A percentile compares a stretch with the other conserved stretches of the same genome.
Evolutionary conservation across 2,797 vertebrate species (phyloP).

Genomic region (Eutrigla gurnardus): DNA sequence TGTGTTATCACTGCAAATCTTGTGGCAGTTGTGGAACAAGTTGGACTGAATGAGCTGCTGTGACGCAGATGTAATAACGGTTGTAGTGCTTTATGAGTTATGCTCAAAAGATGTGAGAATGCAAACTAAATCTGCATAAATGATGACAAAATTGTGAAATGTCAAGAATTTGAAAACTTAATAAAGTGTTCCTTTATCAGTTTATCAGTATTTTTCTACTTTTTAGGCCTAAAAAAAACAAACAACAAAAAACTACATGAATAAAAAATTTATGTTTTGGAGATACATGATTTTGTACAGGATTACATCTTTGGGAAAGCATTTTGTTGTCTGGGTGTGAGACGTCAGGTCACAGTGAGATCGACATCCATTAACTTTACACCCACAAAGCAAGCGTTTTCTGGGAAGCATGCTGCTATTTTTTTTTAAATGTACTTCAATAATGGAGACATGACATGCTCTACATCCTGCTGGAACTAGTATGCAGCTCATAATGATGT

Average conservation of each 20-base stretch:
- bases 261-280: neutral
- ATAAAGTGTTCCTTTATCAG: neutral
- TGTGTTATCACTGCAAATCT: neutral
- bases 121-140: neutral
- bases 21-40: neutral
- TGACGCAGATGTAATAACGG: neutral
- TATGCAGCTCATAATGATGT: constrained; percentile 5
- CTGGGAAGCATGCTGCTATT: neutral
- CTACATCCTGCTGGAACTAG: neutral
- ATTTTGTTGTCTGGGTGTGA: too few species aligned
- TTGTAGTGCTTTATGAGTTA: neutral
- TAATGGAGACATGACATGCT: neutral
- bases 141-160: too few species aligned
- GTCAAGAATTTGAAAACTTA: too few species aligned
- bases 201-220: neutral
- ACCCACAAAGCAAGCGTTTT: neutral
- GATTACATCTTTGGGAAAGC: too few species aligned
- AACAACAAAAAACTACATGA: neutral
- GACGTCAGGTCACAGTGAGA: too few species aligned
- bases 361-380: neutral
- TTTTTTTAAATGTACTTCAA: too few species aligned
- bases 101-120: neutral
- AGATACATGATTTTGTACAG: neutral
- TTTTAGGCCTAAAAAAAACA: neutral
- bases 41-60: neutral